A percentile compares a stretch with the other conserved stretches of the same genome.
Conservation (phyloP, 2,113 vertebrate genomes). For the Hoplias malabaricus region DNA sequence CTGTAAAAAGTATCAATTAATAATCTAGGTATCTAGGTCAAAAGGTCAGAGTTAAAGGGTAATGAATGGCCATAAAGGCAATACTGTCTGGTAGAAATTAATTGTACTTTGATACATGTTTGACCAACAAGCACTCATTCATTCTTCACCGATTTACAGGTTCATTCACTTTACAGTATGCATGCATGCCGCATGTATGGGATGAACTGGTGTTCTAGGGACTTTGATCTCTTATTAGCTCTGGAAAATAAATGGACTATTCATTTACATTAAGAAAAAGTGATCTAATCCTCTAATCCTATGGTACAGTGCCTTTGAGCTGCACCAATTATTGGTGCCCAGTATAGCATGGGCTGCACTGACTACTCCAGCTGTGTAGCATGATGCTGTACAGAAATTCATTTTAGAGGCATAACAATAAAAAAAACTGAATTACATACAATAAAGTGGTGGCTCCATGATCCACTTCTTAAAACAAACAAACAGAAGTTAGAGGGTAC, state of each 20-base stretch:
- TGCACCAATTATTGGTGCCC: neutral
- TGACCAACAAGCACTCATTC: neutral
- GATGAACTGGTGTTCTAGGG: neutral
- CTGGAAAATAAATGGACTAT: neutral
- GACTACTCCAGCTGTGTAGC: neutral
- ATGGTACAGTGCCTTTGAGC: neutral
- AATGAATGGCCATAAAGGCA: neutral
- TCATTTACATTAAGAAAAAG: no score
- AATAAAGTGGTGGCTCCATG: no score
- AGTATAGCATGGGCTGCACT: neutral
- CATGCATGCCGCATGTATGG: neutral
- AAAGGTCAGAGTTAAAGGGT: slow-evolving; percentile 12
- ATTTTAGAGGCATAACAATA: no score
- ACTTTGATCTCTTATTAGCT: neutral
- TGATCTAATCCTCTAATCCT: no score
- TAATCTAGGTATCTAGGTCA: neutral
- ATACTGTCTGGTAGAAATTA: neutral
- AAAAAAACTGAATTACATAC: no score
- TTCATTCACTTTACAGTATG: neutral
- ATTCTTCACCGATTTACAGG: neutral
- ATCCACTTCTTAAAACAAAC: no score
- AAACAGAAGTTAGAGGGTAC: no score
- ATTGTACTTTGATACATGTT: neutral
- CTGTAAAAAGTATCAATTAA: neutral
- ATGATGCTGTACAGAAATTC: neutral